phyloP scores from a whole-genome alignment of 2,888 invertebrate species.

The Drosophila bunnanda region DNA sequence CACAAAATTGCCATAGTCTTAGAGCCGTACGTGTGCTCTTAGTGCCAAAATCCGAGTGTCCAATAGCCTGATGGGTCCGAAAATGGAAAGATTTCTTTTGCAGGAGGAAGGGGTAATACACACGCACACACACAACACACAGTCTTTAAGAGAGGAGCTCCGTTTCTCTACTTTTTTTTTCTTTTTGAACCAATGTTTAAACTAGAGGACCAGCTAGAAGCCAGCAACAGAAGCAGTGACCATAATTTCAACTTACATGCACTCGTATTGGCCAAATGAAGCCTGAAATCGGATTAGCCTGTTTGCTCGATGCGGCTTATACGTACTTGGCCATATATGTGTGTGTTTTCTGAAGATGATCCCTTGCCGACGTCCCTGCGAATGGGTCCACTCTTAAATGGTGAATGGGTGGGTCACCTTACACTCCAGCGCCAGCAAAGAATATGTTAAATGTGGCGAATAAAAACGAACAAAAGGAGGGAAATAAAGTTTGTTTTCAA shows the following conservation, averaged over 20 bases:
- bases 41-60: not conserved
- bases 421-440: constrained; percentile 10
- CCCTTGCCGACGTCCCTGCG: not conserved
- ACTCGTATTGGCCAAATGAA: constrained; percentile 18
- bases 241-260: constrained; percentile 25
- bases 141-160: not conserved
- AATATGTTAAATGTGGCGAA: constrained; percentile 15
- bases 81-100: constrained; percentile 1
- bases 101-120: not conserved
- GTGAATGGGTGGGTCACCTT: constrained; percentile 5
- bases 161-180: not conserved
- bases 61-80: constrained; percentile 9
- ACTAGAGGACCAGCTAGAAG: not conserved
- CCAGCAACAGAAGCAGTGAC: constrained; percentile 4
- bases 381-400: constrained; percentile 7
- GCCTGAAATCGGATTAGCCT: constrained; percentile 18
- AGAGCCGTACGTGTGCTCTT: constrained; percentile 9
- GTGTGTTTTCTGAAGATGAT: constrained; percentile 8
- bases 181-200: not conserved
- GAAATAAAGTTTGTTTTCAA: not conserved
- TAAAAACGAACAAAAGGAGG: not conserved
- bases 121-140: not conserved
- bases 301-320: constrained; percentile 13
- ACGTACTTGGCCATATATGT: not conserved
- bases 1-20: constrained; percentile 15